Evolutionary conservation across 2,797 vertebrate genomes (phyloP), one percentile per base, ranked within the genome.

Genomic region (Falco biarmicus): DNA sequence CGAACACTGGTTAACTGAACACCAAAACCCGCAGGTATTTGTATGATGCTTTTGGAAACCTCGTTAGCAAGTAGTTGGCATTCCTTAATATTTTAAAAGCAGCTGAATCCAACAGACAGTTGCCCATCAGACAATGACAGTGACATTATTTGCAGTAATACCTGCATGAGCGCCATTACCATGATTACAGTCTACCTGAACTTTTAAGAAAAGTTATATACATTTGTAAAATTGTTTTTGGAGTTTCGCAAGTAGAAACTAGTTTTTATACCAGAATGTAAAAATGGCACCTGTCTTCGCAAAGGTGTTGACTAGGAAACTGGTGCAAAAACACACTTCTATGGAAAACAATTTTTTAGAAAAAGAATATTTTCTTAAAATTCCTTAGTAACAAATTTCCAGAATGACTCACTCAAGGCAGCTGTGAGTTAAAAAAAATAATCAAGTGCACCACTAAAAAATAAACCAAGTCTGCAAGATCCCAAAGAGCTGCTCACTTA

Each of bases 371-470:
- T 83, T 92, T 83, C 51, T 84, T 85, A 70, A 70, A 92, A 93
- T 83, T 43, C 65, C 24, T 86, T 73, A 87, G 80, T 93, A 97
- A 90, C 34, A 88, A 88, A 70, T 94, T 90, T 93, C 96, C 91
- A 90, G 84, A 92, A 95, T 43, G 85, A 96, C 84, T 83, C 86
- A 48, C 85, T 95, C 71, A 96, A 93, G 82, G 96, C 84, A 95
- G 79, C 92, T 80, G 65, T 74, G 89, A 96, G 81, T 82, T 95
- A 25, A 86, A 90, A 89, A 70, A 76, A 89, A 70, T 3, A 85
- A 85, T 39, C 18, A 86, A 94, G 43, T 82, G 77, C 37, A 89
- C 57, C 92, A 90, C 92, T 93, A 41, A 75, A 85, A 95, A 94
- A 60, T 63, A 71, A 84, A 79, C n/a, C 2, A 37, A 73, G 84